Conservation (phyloP, 2,113 vertebrate species). For the Cebus imitator region DNA sequence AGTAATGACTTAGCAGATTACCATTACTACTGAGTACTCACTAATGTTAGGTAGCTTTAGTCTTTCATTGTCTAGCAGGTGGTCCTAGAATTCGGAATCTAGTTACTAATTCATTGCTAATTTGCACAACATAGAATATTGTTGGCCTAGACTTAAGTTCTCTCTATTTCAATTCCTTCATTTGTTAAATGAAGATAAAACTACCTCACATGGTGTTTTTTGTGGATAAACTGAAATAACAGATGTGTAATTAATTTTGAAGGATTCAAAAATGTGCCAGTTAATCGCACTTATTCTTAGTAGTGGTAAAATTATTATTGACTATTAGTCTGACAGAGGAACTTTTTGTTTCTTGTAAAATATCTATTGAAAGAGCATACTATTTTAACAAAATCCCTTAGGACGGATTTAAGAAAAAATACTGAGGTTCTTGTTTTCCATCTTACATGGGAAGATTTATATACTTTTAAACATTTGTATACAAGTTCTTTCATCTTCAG, state of each 20-base stretch:
- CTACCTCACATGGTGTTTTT: not conserved
- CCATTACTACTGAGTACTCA: not conserved
- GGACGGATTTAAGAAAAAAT: slow-evolving; percentile 18
- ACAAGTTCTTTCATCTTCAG: slow-evolving; percentile 59
- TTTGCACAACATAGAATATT: not conserved
- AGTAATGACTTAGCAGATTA: not conserved
- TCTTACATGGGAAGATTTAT: slow-evolving; percentile 35
- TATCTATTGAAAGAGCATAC: not conserved
- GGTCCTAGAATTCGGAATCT: not conserved
- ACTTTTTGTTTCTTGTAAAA: slow-evolving; percentile 13
- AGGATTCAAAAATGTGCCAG: not conserved
- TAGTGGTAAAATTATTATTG: slow-evolving; percentile 13
- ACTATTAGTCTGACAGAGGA: not conserved
- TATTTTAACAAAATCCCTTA: slow-evolving; percentile 48
- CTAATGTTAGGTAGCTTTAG: not conserved
- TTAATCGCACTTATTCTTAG: slow-evolving; percentile 16
- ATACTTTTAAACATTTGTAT: slow-evolving; percentile 42
- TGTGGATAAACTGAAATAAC: not conserved
- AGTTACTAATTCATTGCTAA: not conserved
- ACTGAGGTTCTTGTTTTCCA: slow-evolving; percentile 65
- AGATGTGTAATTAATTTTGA: slow-evolving; percentile 9
- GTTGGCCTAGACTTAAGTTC: not conserved
- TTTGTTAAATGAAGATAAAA: slow-evolving; percentile 50
- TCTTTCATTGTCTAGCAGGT: not conserved
- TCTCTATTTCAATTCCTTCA: not conserved